Conservation (phyloP, 2,113 vertebrate genomes). For the Xiphias gladius region DNA sequence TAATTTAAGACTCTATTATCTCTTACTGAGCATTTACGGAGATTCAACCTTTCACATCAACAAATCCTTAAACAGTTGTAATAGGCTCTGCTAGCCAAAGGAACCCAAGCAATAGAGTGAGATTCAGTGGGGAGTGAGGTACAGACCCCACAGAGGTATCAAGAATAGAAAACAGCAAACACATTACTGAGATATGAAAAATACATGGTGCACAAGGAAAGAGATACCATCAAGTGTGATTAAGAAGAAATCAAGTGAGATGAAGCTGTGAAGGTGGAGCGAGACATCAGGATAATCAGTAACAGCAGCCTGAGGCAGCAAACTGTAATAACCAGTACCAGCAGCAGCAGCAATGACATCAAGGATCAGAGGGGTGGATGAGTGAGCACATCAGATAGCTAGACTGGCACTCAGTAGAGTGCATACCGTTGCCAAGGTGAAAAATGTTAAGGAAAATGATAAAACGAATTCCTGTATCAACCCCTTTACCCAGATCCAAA, state of each 20-base stretch:
- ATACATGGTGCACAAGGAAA: constrained; percentile 24
- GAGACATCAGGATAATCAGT: constrained; percentile 50
- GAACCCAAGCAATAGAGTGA: background rate
- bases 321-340: constrained; percentile 25
- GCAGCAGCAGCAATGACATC: constrained; percentile 7
- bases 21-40: constrained; percentile 9
- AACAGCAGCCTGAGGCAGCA: constrained; percentile 20
- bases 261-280: constrained; percentile 21
- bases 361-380: constrained; percentile 26
- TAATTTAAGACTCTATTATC: background rate
- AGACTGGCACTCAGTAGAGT: too few relatives aligned
- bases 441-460: too few relatives aligned
- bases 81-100: constrained; percentile 5
- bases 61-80: constrained; percentile 27
- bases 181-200: constrained; percentile 28
- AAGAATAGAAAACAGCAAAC: constrained; percentile 24
- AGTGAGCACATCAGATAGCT: background rate
- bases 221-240: constrained; percentile 31
- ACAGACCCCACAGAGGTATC: constrained; percentile 18
- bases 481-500: too few relatives aligned
- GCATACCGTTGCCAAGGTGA: too few relatives aligned
- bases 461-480: too few relatives aligned
- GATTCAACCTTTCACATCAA: constrained; percentile 12
- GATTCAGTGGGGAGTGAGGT: background rate
- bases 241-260: constrained; percentile 11